Percentiles rank a stretch among this genome's conserved stretches.
Evolutionary conservation across 2,888 invertebrate species (phyloP).

Genomic region (Epistrophe grossulariae): DNA sequence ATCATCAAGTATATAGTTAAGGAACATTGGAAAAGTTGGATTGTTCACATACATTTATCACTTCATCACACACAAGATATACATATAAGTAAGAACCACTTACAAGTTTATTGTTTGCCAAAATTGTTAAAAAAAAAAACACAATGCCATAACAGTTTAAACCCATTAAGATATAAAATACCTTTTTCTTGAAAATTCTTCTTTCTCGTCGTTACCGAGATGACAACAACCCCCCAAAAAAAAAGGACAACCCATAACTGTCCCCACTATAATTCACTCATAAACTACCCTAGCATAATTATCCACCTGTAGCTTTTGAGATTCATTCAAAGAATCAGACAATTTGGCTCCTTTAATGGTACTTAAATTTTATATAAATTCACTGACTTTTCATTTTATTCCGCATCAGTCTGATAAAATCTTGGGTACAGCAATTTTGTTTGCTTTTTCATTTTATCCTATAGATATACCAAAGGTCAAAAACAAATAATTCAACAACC

Average conservation of each 20-base stretch:
- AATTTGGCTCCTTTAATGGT: slow-evolving; percentile 5
- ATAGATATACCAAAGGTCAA: slow-evolving; percentile 4
- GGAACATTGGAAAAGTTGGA: not conserved
- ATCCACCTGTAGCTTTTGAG: slow-evolving; percentile 13
- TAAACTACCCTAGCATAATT: not conserved
- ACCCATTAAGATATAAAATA: not conserved
- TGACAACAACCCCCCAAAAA: not conserved
- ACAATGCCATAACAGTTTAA: not conserved
- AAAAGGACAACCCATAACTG: not conserved
- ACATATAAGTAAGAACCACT: not conserved
- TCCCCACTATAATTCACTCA: not conserved
- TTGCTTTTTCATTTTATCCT: not conserved
- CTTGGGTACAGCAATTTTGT: slow-evolving; percentile 3
- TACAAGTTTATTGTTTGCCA: not conserved
- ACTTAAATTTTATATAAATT: slow-evolving; percentile 32
- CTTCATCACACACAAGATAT: not conserved
- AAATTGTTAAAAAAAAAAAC: not conserved
- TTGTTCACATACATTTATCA: not conserved
- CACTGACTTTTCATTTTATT: slow-evolving; percentile 22
- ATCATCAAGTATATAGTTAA: too few relatives aligned
- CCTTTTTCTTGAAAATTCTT: not conserved
- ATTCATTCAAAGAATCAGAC: not conserved
- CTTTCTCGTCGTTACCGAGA: not conserved
- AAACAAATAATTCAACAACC: not conserved
- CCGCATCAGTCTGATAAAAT: not conserved